Conservation (phyloP, 2,797 vertebrate species). For the Stomatorhinus walkeri region DNA sequence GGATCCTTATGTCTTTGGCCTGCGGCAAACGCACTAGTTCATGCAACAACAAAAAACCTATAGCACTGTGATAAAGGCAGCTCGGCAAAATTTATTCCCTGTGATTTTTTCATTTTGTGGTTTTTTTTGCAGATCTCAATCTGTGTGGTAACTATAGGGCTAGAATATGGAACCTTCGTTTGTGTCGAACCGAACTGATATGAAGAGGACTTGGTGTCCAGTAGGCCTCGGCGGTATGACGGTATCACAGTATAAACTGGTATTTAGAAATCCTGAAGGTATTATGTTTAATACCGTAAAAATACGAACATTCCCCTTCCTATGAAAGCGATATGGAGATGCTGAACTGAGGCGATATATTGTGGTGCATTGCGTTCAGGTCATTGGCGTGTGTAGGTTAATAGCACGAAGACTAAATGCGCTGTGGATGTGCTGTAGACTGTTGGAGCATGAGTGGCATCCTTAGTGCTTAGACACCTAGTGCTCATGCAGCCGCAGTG, state of each 20-base stretch:
- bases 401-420: background rate
- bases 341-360: background rate
- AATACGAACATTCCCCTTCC: background rate
- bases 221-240: background rate
- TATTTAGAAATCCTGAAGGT: background rate
- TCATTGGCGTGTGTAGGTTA: background rate
- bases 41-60: background rate
- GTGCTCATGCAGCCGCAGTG: background rate
- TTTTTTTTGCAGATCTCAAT: conserved; percentile 5
- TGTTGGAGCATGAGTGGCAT: background rate
- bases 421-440: background rate
- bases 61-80: background rate
- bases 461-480: background rate
- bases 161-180: background rate
- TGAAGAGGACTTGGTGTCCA: conserved; percentile 17
- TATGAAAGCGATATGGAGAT: background rate
- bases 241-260: background rate
- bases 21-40: background rate
- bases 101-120: background rate
- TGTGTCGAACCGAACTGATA: background rate
- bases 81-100: background rate
- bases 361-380: background rate
- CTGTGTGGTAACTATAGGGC: background rate
- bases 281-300: background rate
- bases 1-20: background rate